phyloP scores from a whole-genome alignment of 2,113 vertebrate genomes.

The Prolemur simus region DNA sequence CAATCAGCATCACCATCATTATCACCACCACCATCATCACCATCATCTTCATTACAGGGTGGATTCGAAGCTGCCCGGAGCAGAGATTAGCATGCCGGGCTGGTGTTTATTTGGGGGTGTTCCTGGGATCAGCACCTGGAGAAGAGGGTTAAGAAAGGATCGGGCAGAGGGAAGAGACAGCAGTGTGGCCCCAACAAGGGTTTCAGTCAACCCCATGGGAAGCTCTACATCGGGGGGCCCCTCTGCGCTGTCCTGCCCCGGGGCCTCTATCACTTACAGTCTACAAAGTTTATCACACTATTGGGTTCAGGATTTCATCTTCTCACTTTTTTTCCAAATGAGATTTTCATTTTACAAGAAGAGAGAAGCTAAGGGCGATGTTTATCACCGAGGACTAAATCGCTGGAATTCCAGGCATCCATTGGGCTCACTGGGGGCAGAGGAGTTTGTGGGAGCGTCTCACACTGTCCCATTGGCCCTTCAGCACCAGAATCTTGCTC shows the following conservation, averaged over 20 bases:
- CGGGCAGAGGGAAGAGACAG: background rate
- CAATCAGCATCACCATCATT: no score
- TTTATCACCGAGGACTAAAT: background rate
- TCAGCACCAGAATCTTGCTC: background rate
- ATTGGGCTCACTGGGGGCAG: background rate
- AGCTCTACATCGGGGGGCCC: background rate
- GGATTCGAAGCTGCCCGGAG: background rate
- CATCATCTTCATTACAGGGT: background rate
- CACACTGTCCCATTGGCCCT: background rate
- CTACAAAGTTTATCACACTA: background rate
- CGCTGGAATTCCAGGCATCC: conserved; percentile 48
- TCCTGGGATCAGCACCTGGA: no score
- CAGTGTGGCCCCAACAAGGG: background rate
- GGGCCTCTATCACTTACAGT: background rate
- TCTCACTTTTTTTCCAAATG: background rate
- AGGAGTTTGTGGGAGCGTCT: background rate
- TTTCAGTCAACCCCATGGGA: fast-evolving
- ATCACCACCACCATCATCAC: fast-evolving
- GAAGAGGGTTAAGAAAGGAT: background rate
- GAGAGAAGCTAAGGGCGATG: background rate
- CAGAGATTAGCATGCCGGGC: background rate
- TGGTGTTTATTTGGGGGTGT: background rate
- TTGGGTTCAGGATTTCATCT: background rate
- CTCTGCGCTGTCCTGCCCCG: background rate
- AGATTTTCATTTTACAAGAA: background rate